These are phyloP conservation scores for Lydus trimaculatus DNA, from an alignment of 2,888 invertebrate genomes.

Conservation along the genomic window DNA sequence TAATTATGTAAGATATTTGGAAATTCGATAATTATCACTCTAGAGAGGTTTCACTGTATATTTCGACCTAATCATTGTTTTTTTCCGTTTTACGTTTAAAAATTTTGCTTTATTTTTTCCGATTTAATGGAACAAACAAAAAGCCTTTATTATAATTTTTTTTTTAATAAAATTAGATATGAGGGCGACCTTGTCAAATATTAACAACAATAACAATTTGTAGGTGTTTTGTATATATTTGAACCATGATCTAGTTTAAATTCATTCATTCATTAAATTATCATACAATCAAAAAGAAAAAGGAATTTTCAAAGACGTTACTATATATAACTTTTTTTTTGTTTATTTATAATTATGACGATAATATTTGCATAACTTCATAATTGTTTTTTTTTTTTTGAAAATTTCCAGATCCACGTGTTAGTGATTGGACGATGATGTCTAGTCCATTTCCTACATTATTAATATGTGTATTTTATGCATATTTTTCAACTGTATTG, in stretches of 20 bases:
- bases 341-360: neutral
- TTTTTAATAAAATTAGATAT: neutral
- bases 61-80: neutral
- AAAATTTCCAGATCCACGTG: conserved; percentile 75
- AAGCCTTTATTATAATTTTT: neutral
- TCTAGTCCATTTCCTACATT: conserved; percentile 91
- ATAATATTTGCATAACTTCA: neutral
- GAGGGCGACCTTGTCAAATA: neutral
- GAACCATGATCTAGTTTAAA: neutral
- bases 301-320: neutral
- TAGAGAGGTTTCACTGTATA: too few species aligned
- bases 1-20: neutral
- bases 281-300: neutral
- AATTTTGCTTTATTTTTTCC: too few species aligned
- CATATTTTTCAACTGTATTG: conserved; percentile 82
- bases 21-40: too few species aligned
- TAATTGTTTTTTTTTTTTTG: conserved; percentile 54
- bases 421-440: conserved; percentile 94
- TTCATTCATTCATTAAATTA: neutral
- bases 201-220: neutral
- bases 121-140: too few species aligned
- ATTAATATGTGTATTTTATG: conserved; percentile 86
- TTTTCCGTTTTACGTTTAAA: too few species aligned
- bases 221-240: conserved; percentile 1
- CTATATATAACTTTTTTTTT: neutral